phyloP scores from a whole-genome alignment of 2,888 invertebrate genomes.

The Carcina quercana region DNA sequence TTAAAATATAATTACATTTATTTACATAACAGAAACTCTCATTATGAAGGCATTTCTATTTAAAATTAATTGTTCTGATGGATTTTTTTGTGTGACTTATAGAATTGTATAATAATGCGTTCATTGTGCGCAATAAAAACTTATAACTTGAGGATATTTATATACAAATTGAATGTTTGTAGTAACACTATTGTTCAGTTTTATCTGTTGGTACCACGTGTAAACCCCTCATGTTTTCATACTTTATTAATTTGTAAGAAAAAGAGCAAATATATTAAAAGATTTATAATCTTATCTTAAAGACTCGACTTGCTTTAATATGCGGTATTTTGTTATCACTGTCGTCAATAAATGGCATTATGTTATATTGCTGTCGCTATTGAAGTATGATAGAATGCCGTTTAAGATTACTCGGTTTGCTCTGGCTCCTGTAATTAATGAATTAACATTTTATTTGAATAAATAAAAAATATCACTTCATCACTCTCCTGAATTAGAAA shows the following conservation, averaged over 20 bases:
- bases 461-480: no score
- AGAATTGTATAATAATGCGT: no score
- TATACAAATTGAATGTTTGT: no score
- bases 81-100: no score
- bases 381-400: constrained; percentile 14
- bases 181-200: constrained; percentile 1
- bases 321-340: constrained; percentile 27
- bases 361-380: constrained; percentile 20
- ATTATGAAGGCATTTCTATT: no score
- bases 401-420: constrained; percentile 10
- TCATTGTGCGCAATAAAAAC: no score
- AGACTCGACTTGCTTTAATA: constrained; percentile 23
- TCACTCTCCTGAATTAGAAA: no score
- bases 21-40: no score
- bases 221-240: constrained; percentile 11
- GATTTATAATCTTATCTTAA: constrained; percentile 38
- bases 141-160: no score
- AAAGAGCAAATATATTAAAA: constrained; percentile 21
- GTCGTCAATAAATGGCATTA: constrained; percentile 29
- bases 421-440: background rate
- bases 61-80: no score
- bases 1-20: no score
- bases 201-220: constrained; percentile 4
- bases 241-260: background rate
- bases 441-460: no score